Base-by-base conservation (phyloP, 2,113 vertebrate species). In the Grus americana region DNA sequence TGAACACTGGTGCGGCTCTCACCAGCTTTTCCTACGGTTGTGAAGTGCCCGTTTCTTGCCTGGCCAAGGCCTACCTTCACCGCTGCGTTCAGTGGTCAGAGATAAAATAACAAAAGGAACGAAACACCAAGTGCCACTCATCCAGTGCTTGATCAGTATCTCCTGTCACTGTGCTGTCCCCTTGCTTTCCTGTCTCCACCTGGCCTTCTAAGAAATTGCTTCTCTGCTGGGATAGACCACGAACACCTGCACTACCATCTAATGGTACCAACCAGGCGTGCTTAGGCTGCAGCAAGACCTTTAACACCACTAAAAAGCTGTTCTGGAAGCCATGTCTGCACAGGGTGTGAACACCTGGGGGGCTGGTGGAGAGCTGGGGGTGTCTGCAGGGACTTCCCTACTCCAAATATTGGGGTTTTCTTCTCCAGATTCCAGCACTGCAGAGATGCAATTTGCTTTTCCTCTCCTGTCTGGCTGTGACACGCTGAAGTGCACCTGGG, bases 111-210 rank as follows among this genome's bases (percentile, higher is more conserved):
- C 1, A 3, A 47, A 65, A 54, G 19, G n/a, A 62, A 27, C 3
- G 5, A 16, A 54, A 23, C 47, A 17, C 36, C 9, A 18, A 23
- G 42, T 30, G 22, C 17, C 0, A 0, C 18, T 54, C 5, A 5
- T 22, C 6, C n/a, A 22, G 15, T 1, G 2, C 19, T 58, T 32
- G 46, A 5, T 22, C 0, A 0, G 9, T 20, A 6, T 20, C n/a
- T 50, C 1, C 1, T 9, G 26, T 68, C 38, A 10, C 23, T 0
- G 1, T 49, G n/a, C 36, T 81, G 65, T 74, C 30, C 12, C 9
- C 42, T 71, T 42, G 40, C 12, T 62, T 34, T 54, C 42, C 24
- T 40, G 11, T 44, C 19, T n/a, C 36, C 10, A 11, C 30, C 15
- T 67, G 68, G 4, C 30, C 11, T 55, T 49, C n/a, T 30, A 42